Evolutionary conservation across 2,113 vertebrate species (phyloP), one percentile per base, ranked within the genome.

Genomic region (Triplophysa rosa): DNA sequence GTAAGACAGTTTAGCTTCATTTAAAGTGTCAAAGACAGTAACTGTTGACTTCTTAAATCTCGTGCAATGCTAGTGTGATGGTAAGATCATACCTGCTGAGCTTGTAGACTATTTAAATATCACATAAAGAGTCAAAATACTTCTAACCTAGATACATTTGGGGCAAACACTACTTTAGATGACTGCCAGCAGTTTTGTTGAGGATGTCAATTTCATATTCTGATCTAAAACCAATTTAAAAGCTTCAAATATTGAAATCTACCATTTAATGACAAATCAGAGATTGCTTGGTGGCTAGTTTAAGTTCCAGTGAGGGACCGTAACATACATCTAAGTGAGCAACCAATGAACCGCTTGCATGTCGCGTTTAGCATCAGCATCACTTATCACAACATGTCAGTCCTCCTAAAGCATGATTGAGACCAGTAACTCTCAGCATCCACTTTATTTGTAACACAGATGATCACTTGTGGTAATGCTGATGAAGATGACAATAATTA

Each of bases 1-100:
- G 77, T 45, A 68, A 61, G 70, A 62, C 54, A 83, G 77, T 87
- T 88, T 83, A 86, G 61, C 58, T 40, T 40, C 62, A 71, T 37
- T 62, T 76, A 45, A 33, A 21, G n/a, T 72, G 81, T 82, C 82
- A 83, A 69, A 80, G 64, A 63, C 19, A 8, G 49, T 52, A 72
- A 70, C 49, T 37, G 16, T 61, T 58, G 33, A 23, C 2, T 47
- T 69, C 2, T 63, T 47, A 65, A 23, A 63, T 42, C 19, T 49
- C 23, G 24, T 42, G 78, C 23, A 56, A 19, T 11, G 59, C 68
- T 72, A 29, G 54, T 21, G 33, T 58, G 14, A 47, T 64, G 58
- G 14, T 54, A 37, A 6, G 54, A 21, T 58, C 5, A 16, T 16
- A 21, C 19, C 14, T 52, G 16, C 14, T 52, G 49, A 52, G 49